Evolutionary conservation across 30 jellyfish, hydroid and myxozoan species (phyloP).

Genomic region (Catostylus mosaicus): DNA sequence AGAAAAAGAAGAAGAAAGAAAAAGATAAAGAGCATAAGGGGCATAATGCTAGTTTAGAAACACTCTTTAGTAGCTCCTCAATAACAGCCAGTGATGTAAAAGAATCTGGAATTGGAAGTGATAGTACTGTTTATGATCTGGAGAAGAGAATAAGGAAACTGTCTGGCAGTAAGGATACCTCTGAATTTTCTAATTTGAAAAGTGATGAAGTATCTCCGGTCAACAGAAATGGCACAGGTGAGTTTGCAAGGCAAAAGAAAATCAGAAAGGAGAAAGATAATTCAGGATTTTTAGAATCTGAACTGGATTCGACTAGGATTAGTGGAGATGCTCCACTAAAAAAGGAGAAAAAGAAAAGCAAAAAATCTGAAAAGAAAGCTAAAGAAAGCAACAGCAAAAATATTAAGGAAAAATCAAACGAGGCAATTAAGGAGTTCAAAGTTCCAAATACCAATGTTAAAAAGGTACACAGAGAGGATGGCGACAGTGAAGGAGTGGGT

Average conservation of each 20-base stretch:
- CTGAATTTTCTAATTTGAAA: neutral
- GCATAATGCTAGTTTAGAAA: neutral
- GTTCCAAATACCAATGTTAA: neutral
- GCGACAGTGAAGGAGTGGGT: neutral
- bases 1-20: slow-evolving; percentile 20
- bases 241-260: neutral
- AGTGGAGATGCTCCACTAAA: neutral
- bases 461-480: neutral
- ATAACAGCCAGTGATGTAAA: slow-evolving; percentile 14
- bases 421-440: neutral
- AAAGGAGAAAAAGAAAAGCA: neutral
- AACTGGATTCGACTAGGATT: neutral
- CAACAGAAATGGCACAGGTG: neutral
- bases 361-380: neutral
- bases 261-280: neutral
- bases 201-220: neutral
- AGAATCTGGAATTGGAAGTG: slow-evolving; percentile 39
- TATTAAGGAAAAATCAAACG: neutral
- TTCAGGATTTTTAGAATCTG: neutral
- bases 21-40: neutral
- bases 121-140: neutral
- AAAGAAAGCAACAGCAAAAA: neutral
- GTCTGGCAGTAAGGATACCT: neutral
- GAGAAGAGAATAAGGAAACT: neutral
- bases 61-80: neutral